phyloP scores from a whole-genome alignment of 2,797 vertebrate genomes.

The Typhlichthys subterraneus region DNA sequence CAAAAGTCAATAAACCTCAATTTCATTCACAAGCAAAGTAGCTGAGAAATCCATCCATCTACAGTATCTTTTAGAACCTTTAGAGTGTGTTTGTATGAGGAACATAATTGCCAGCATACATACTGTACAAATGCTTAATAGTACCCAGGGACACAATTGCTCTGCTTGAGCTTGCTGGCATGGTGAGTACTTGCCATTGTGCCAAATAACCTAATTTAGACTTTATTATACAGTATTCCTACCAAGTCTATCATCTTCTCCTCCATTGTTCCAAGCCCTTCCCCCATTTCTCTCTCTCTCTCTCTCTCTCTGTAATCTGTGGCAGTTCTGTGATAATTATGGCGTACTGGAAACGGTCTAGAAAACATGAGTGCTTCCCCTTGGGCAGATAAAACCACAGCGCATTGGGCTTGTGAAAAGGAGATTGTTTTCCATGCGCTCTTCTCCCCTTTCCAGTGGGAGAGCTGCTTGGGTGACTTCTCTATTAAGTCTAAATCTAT shows the following conservation, averaged over 20 bases:
- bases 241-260: constrained; percentile 61
- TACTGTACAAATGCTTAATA: constrained; percentile 40
- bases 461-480: constrained; percentile 35
- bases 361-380: constrained; percentile 35
- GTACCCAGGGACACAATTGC: constrained; percentile 28
- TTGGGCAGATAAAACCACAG: constrained; percentile 23
- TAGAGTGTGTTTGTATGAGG: constrained; percentile 31
- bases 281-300: not conserved
- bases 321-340: constrained; percentile 64
- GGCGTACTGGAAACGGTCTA: constrained; percentile 62
- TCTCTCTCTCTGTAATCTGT: constrained; percentile 49
- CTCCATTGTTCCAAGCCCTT: constrained; percentile 47
- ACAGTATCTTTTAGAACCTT: constrained; percentile 30
- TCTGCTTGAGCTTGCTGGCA: constrained; percentile 23
- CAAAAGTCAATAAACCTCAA: constrained; percentile 42
- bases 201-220: constrained; percentile 49
- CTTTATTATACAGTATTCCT: constrained; percentile 48
- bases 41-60: constrained; percentile 22
- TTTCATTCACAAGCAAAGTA: constrained; percentile 42
- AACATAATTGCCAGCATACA: constrained; percentile 46
- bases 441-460: constrained; percentile 17
- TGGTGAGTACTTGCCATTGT: constrained; percentile 18
- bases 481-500: not conserved
- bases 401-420: constrained; percentile 10
- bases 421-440: constrained; percentile 36